phyloP scores from a whole-genome alignment of 92 coral and sea anemone genomes.

The Epizoanthus ramosus region DNA sequence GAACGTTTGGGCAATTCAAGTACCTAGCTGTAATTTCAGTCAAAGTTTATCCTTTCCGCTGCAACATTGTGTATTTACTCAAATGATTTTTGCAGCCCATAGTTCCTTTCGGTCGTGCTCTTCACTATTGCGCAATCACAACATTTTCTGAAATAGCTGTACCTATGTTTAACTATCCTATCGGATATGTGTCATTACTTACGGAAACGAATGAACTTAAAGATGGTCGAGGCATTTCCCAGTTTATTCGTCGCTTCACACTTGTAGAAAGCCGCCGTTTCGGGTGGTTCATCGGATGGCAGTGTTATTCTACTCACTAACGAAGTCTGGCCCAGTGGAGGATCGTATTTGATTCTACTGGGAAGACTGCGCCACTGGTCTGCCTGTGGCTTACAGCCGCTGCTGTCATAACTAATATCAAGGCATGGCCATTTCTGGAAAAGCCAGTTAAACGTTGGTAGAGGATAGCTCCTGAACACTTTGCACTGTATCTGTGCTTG shows the following conservation, averaged over 20 bases:
- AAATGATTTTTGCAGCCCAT: too few relatives aligned
- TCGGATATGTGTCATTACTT: not conserved
- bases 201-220: conserved; percentile 20
- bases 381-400: conserved; percentile 11
- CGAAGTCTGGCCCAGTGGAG: conserved; percentile 5
- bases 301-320: conserved; percentile 18
- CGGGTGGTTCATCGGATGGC: conserved; percentile 17
- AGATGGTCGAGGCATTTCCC: conserved; percentile 10
- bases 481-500: not conserved
- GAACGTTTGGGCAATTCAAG: too few relatives aligned
- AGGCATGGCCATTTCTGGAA: conserved; percentile 28
- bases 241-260: conserved; percentile 28
- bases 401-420: not conserved
- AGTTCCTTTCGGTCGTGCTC: too few relatives aligned
- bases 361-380: conserved; percentile 24
- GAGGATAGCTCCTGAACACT: conserved; percentile 16
- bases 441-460: conserved; percentile 12
- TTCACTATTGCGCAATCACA: too few relatives aligned
- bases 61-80: too few relatives aligned
- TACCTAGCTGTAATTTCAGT: too few relatives aligned
- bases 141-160: too few relatives aligned
- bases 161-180: too few relatives aligned
- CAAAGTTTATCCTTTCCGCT: too few relatives aligned
- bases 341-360: not conserved
- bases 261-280: conserved; percentile 25